Conservation (phyloP, 2,797 vertebrate species). For the Acipenser ruthenus region DNA sequence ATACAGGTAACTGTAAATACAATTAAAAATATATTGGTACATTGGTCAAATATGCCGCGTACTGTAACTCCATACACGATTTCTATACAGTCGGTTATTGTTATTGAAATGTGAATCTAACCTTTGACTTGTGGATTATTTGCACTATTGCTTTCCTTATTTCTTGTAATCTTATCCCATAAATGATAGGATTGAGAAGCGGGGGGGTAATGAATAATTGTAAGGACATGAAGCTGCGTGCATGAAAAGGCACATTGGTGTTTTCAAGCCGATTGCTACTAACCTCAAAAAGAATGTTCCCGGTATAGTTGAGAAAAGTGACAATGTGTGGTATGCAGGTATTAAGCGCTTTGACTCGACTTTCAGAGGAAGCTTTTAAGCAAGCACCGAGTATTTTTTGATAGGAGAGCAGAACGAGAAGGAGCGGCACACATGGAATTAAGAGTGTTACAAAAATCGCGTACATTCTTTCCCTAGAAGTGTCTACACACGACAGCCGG, state of each 20-base stretch:
- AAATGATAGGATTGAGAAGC: constrained; percentile 1
- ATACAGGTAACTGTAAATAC: too few relatives aligned
- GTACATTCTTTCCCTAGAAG: background rate
- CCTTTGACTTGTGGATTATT: background rate
- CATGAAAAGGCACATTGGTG: background rate
- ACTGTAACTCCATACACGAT: too few relatives aligned
- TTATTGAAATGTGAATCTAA: background rate
- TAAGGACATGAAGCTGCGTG: background rate
- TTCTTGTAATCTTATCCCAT: background rate
- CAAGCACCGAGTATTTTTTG: background rate
- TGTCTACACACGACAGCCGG: background rate
- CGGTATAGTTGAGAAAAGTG: background rate
- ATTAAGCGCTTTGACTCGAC: background rate
- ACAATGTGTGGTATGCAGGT: constrained; percentile 4
- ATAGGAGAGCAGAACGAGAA: background rate
- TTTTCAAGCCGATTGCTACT: background rate
- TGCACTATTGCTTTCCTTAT: background rate
- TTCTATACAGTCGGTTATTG: too few relatives aligned
- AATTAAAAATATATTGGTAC: too few relatives aligned
- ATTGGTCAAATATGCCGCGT: too few relatives aligned
- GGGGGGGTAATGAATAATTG: background rate
- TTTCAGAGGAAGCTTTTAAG: background rate
- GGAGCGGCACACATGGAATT: background rate
- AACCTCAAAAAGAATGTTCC: constrained; percentile 4
- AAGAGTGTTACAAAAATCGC: background rate